Evolutionary conservation across 2,113 vertebrate genomes (phyloP).

Genomic region (Proterorhinus semilunaris): DNA sequence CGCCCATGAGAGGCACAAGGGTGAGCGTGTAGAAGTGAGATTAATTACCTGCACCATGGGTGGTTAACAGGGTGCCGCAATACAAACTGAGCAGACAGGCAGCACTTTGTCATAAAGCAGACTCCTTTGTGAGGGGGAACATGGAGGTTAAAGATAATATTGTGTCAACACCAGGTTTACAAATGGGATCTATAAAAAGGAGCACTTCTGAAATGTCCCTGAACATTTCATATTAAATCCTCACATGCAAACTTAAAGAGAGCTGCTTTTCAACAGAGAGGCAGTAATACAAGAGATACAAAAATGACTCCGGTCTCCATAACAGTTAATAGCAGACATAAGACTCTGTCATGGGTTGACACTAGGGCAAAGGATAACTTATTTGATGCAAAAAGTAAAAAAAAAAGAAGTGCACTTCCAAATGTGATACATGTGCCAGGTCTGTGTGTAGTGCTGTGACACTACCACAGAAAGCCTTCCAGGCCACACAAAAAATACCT

Average conservation of each 20-base stretch:
- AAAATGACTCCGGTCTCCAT: conserved; percentile 3
- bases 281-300: conserved; percentile 22
- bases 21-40: conserved; percentile 40
- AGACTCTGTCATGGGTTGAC: neutral
- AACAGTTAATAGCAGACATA: conserved; percentile 1
- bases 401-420: neutral
- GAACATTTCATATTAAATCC: conserved; percentile 7
- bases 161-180: conserved; percentile 15
- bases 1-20: conserved; percentile 23
- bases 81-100: conserved; percentile 24
- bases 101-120: conserved; percentile 13
- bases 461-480: no score
- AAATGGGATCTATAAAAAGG: conserved; percentile 16
- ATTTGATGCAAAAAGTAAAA: neutral
- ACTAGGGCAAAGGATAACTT: neutral
- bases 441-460: no score
- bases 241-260: conserved; percentile 7
- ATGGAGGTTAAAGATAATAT: conserved; percentile 24
- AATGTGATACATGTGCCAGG: neutral
- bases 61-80: conserved; percentile 38
- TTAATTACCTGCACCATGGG: conserved; percentile 48
- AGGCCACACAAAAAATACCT: no score
- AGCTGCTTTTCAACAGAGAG: conserved; percentile 20
- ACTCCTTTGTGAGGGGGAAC: conserved; percentile 9
- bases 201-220: conserved; percentile 20